A percentile compares a stretch with the other conserved stretches of the same genome.
Conservation (phyloP, 2,888 invertebrate genomes). For the Tachystola acroxantha region DNA sequence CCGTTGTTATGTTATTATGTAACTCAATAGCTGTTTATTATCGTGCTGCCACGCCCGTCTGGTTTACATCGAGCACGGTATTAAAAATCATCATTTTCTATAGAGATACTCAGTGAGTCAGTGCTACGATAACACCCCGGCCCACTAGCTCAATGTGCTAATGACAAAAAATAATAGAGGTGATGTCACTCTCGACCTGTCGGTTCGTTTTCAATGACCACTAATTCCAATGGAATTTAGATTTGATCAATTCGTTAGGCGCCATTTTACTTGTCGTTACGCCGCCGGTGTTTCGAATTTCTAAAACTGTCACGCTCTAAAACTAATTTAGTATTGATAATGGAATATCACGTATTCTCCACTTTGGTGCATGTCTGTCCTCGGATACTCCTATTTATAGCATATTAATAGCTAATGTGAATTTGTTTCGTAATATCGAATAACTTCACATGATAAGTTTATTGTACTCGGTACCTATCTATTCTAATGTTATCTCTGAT, state of each 20-base stretch:
- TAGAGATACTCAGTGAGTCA: conserved; percentile 27
- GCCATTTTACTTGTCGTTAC: too few relatives aligned
- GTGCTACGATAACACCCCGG: conserved; percentile 31
- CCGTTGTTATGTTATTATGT: conserved; percentile 12
- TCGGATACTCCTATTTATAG: too few relatives aligned
- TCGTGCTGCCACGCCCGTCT: conserved; percentile 32
- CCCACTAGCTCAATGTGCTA: conserved; percentile 30
- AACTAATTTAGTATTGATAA: too few relatives aligned
- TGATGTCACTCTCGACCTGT: conserved; percentile 44
- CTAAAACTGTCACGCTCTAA: conserved; percentile 21
- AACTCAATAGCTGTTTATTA: conserved; percentile 14
- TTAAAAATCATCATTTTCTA: conserved; percentile 4
- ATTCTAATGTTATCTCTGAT: conserved; percentile 20
- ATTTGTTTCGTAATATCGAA: conserved; percentile 30
- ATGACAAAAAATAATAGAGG: conserved; percentile 47
- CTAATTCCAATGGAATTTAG: conserved; percentile 7
- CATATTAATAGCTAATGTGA: too few relatives aligned
- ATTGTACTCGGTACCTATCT: conserved; percentile 17
- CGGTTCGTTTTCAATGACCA: conserved; percentile 28
- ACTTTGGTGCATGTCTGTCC: too few relatives aligned
- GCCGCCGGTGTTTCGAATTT: conserved; percentile 35
- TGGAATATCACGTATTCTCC: too few relatives aligned
- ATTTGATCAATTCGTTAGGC: conserved; percentile 13
- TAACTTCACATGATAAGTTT: conserved; percentile 22
- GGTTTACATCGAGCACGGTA: conserved; percentile 14